Base-by-base conservation (phyloP, 2,797 vertebrate genomes). In the Pseudochirops corinnae region DNA sequence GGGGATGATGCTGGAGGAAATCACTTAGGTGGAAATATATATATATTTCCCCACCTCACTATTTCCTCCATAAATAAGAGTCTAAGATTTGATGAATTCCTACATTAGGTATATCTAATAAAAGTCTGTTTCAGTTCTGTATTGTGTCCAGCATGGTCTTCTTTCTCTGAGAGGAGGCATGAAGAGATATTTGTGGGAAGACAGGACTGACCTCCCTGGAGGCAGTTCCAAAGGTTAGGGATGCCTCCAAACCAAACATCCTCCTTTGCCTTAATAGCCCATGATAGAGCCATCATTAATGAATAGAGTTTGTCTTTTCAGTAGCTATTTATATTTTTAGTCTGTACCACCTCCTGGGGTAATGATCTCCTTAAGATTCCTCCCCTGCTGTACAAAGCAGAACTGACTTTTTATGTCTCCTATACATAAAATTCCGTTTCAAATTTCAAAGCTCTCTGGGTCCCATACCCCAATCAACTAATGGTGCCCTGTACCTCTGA, bases 61-160 rank as follows among this genome's bases (percentile, higher is more conserved):
- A 50, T 87, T 46, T 87, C 39, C 39, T 26, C 24, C 0, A 87
- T 93, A 87, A 14, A 31, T n/a, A 62, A 33, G 56, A n/a, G 26
- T 93, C 90, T 62, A 90, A 95, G 60, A 55, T 62, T n/a, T 55
- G 55, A 90, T 92, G 74, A 87, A 74, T 9, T 92, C 91, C 74
- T 60, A 2, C 91, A 5, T 50, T 16, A 11, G 58, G 55, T 21
- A 93, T 39, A 82, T 29, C 31, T n/a, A 95, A 90, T 55, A 91
- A 33, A 56, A 57, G 92, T 82, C 56, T 92, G 11, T 53, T 56
- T 90, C 18, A 46, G 56, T 95, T 97, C 93, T 93, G 58, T 92
- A 31, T 90, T 97, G 52, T 94, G 57, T 94, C 46, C 46, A 3
- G 11, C 28, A 46, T 24, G 12, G 46, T 87, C 10, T 87, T 50